Conservation (phyloP, 2,888 invertebrate genomes). For the Drosophila leonis region DNA sequence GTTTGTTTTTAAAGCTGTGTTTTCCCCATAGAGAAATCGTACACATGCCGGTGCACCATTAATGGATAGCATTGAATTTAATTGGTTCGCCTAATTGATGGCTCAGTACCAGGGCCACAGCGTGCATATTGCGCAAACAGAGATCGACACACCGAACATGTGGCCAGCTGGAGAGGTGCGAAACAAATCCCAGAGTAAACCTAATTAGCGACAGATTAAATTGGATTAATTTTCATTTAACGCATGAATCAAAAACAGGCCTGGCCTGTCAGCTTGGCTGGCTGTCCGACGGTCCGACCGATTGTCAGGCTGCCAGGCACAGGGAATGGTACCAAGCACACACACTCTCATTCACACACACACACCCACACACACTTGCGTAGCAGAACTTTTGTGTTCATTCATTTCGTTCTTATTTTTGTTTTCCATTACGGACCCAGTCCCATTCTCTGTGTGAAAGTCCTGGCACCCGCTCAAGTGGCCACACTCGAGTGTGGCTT, state of each 20-base stretch:
- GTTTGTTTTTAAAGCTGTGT: conserved; percentile 32
- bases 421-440: conserved; percentile 21
- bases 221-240: conserved; percentile 82
- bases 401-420: conserved; percentile 34
- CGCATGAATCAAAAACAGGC: conserved; percentile 80
- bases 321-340: conserved; percentile 31
- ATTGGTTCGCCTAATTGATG: conserved; percentile 58
- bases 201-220: conserved; percentile 82
- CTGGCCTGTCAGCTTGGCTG: conserved; percentile 4
- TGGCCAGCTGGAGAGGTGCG: conserved; percentile 64
- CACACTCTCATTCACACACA: neutral
- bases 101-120: conserved; percentile 12
- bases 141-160: conserved; percentile 43
- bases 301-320: conserved; percentile 52
- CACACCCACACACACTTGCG: conserved; percentile 11
- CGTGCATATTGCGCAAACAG: conserved; percentile 33
- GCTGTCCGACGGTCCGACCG: conserved; percentile 36
- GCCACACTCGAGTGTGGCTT: conserved; percentile 52
- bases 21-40: neutral
- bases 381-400: conserved; percentile 30
- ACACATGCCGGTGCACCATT: conserved; percentile 8
- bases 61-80: conserved; percentile 35
- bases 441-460: neutral
- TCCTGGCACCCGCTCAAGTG: conserved; percentile 35
- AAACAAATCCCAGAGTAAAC: conserved; percentile 81